Base-by-base conservation (phyloP, 1,140 invertebrate species). In the Gonatopus flavifemur region DNA sequence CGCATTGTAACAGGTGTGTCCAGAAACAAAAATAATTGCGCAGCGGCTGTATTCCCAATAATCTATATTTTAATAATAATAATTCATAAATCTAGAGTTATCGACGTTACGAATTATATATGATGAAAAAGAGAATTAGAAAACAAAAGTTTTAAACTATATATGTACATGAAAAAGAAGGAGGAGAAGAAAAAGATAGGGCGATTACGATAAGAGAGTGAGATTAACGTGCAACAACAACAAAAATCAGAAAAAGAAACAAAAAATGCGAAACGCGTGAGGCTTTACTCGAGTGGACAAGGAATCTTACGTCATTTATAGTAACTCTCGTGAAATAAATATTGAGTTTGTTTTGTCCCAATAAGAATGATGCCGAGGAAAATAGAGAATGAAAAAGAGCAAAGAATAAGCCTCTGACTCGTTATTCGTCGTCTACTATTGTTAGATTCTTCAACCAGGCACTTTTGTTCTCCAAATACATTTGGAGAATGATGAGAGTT, bases 41-140 rank as follows among this genome's bases (percentile, higher is more conserved):
- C 59, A 58, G 55, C 59, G 60, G 64, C 65, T 72, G 57, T 60
- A 72, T 72, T n/a, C 63, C 64, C 67, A 58, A 70, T 65, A 58
- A 70, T 72, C 64, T 67, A 65, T 71, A 72, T 73, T 75, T 77
- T 75, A 67, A 71, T 70, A 70, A 72, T 69, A 70, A 70, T 37
- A 56, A 52, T 47, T 45, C 40, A 50, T 67, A 67, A 64, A 54
- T 18, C 45, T 67, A 67, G 60, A 54, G 35, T 65, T 57, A 55
- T 32, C 49, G 49, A 59, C 52, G 57, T 60, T 60, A 60, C 52
- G 43, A 47, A 55, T 55, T 59, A 55, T 55, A 25, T 31, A 57
- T 32, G 49, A 43, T 42, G 20, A 33, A 50, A 36, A 36, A 50
- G 25, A 42, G 9, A 13, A 12, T 18, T 31, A 49, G 10, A 44